These are phyloP conservation scores for Tragelaphus scriptus DNA, from an alignment of 2,113 vertebrate species.

Conservation along the genomic window DNA sequence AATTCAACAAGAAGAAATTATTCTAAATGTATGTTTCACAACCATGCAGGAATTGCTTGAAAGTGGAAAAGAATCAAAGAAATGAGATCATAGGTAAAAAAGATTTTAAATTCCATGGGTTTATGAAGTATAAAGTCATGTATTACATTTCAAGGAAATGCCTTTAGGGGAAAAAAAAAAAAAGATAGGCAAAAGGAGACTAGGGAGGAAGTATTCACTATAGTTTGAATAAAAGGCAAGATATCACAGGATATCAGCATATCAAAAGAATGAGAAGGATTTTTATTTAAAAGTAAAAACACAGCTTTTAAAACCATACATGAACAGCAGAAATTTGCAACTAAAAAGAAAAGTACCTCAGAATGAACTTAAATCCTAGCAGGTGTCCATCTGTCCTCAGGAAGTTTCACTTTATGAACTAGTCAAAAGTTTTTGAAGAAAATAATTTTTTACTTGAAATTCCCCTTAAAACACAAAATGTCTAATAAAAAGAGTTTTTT, in stretches of 20 bases:
- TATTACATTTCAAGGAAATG: slow-evolving; percentile 31
- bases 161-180: not conserved
- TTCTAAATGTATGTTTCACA: slow-evolving; percentile 25
- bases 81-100: slow-evolving; percentile 30
- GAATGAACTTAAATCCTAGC: not conserved
- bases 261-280: slow-evolving; percentile 28
- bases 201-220: not conserved
- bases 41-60: not conserved
- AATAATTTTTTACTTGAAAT: not conserved
- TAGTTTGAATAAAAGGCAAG: slow-evolving; percentile 33
- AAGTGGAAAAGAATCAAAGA: slow-evolving; percentile 23
- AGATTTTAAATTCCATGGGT: not conserved
- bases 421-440: slow-evolving; percentile 3
- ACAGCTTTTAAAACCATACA: slow-evolving; percentile 21
- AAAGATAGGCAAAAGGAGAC: not conserved
- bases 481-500: not conserved
- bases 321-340: slow-evolving; percentile 38
- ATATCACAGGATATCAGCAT: slow-evolving; percentile 35
- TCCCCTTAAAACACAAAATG: not conserved
- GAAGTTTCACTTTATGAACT: not conserved
- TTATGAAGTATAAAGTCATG: slow-evolving; percentile 7
- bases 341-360: not conserved
- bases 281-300: slow-evolving; percentile 42
- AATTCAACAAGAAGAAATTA: not conserved
- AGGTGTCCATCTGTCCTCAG: not conserved